A percentile compares a stretch with the other conserved stretches of the same genome.
Evolutionary conservation across 2,797 vertebrate species (phyloP).

Genomic region (Premnoplex brunnescens): DNA sequence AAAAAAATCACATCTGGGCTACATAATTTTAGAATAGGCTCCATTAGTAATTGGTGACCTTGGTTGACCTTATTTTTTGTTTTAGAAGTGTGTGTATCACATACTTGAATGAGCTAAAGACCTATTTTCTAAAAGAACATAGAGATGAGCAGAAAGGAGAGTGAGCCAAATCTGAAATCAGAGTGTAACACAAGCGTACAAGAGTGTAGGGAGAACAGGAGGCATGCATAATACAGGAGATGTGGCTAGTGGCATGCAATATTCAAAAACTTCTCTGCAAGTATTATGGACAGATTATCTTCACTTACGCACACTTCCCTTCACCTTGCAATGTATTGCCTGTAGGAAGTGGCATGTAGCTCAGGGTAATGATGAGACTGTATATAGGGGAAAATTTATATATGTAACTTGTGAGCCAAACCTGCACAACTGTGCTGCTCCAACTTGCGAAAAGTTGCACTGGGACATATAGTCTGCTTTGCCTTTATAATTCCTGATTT

Average conservation of each 20-base stretch:
- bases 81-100: neutral
- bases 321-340: neutral
- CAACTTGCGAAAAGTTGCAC: neutral
- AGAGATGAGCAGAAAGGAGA: neutral
- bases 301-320: neutral
- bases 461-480: neutral
- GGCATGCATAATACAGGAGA: neutral
- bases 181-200: neutral
- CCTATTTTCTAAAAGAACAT: conserved; percentile 17
- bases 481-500: neutral
- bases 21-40: conserved; percentile 54
- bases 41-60: conserved; percentile 6
- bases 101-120: neutral
- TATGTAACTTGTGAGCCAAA: neutral
- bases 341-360: rapidly evolving
- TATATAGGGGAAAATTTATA: neutral
- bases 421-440: neutral
- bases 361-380: neutral
- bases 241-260: neutral
- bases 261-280: neutral
- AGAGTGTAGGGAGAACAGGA: neutral
- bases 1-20: conserved; percentile 23
- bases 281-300: neutral
- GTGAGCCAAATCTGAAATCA: neutral
- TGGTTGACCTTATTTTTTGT: conserved; percentile 41